A percentile compares a stretch with the other conserved stretches of the same genome.
Evolutionary conservation across 2,797 vertebrate species (phyloP).

Genomic region (Chloroceryle inda): DNA sequence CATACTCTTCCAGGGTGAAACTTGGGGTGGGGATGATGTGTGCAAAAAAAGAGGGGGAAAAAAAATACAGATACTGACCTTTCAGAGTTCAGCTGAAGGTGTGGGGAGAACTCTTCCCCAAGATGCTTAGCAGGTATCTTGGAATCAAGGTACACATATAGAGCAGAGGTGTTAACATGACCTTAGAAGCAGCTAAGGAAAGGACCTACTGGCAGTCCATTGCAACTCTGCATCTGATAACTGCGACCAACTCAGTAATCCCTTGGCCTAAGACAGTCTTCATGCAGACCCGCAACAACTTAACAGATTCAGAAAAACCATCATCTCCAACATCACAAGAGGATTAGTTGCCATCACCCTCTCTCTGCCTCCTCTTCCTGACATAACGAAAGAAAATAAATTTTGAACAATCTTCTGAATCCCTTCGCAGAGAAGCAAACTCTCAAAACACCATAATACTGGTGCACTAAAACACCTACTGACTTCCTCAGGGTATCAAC

Average conservation of each 20-base stretch:
- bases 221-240: neutral
- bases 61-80: neutral
- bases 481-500: neutral
- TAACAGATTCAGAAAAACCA: neutral
- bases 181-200: neutral
- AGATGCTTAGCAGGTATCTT: neutral
- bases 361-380: neutral
- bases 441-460: neutral
- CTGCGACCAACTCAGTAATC: neutral
- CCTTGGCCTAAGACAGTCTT: neutral
- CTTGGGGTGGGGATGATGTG: fast-evolving
- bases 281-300: constrained; percentile 6
- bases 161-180: neutral
- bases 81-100: neutral
- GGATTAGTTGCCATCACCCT: constrained; percentile 20
- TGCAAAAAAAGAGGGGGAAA: too few relatives aligned
- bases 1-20: neutral
- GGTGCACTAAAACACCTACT: neutral
- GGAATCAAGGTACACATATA: neutral
- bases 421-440: neutral
- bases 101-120: neutral
- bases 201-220: neutral
- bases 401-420: neutral
- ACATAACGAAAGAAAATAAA: neutral
- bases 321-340: neutral